Evolutionary conservation across 2,888 invertebrate genomes (phyloP).

Genomic region (Congeria kusceri): DNA sequence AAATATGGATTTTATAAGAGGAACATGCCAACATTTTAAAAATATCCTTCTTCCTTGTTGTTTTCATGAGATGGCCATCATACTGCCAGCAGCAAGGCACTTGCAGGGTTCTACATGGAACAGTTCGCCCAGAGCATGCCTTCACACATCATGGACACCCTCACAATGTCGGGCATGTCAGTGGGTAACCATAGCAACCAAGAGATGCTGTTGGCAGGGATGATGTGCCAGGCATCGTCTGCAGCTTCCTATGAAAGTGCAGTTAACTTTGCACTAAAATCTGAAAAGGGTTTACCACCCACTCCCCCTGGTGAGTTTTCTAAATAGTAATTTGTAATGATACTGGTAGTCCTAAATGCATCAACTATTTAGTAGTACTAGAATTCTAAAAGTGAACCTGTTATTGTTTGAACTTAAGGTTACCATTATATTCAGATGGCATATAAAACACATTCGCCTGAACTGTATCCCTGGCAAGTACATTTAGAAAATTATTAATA

Average conservation of each 20-base stretch:
- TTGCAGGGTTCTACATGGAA: slow-evolving; percentile 69
- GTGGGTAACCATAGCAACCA: slow-evolving; percentile 35
- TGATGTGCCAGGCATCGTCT: slow-evolving; percentile 57
- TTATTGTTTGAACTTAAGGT: too few species aligned
- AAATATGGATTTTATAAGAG: too few species aligned
- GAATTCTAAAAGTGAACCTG: too few species aligned
- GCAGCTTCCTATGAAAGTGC: slow-evolving; percentile 66
- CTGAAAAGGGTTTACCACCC: slow-evolving; percentile 74
- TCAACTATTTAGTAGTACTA: too few species aligned
- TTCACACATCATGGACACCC: slow-evolving; percentile 41
- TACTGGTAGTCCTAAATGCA: too few species aligned
- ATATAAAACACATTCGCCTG: too few species aligned
- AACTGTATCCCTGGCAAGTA: too few species aligned
- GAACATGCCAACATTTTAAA: too few species aligned
- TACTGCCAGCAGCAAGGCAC: slow-evolving; percentile 42
- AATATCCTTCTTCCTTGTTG: too few species aligned
- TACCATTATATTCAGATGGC: too few species aligned
- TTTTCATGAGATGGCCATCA: slow-evolving; percentile 54
- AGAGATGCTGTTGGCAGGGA: slow-evolving; percentile 39
- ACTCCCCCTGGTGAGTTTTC: slow-evolving; percentile 76
- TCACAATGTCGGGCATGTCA: slow-evolving; percentile 26
- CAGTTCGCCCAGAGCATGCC: slow-evolving; percentile 60
- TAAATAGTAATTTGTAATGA: too few species aligned
- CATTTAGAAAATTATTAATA: too few species aligned
- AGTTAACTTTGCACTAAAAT: slow-evolving; percentile 72